Evolutionary conservation across 2,888 invertebrate species (phyloP).

Genomic region (Oasisia sp.): DNA sequence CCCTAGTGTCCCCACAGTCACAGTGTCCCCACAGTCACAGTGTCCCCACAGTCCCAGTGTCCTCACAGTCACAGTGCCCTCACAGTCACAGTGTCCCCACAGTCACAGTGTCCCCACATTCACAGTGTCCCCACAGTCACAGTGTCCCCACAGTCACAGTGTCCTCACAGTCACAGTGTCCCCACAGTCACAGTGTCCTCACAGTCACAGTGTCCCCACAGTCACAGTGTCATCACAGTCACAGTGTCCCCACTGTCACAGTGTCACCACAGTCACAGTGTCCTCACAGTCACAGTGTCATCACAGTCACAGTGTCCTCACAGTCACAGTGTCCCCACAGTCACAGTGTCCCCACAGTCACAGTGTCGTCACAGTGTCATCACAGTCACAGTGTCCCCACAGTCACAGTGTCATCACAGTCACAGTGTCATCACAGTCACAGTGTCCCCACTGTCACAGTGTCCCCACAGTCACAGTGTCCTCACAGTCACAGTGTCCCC

Average conservation of each 20-base stretch:
- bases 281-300: background rate
- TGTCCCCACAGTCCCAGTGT: too few relatives aligned
- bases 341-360: background rate
- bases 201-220: background rate
- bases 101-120: too few relatives aligned
- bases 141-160: background rate
- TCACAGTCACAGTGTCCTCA: background rate
- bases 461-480: background rate
- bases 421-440: background rate
- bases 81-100: background rate
- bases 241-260: too few relatives aligned
- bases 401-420: background rate
- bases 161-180: background rate
- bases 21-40: too few relatives aligned
- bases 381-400: background rate
- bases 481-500: background rate
- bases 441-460: too few relatives aligned
- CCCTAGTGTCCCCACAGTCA: too few relatives aligned
- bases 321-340: too few relatives aligned
- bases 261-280: background rate
- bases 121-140: too few relatives aligned
- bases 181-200: background rate
- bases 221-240: background rate
- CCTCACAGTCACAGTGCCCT: background rate
- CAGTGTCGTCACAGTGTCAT: too few relatives aligned